Base-by-base conservation (phyloP, 2,113 vertebrate species). In the Caranx ignobilis region DNA sequence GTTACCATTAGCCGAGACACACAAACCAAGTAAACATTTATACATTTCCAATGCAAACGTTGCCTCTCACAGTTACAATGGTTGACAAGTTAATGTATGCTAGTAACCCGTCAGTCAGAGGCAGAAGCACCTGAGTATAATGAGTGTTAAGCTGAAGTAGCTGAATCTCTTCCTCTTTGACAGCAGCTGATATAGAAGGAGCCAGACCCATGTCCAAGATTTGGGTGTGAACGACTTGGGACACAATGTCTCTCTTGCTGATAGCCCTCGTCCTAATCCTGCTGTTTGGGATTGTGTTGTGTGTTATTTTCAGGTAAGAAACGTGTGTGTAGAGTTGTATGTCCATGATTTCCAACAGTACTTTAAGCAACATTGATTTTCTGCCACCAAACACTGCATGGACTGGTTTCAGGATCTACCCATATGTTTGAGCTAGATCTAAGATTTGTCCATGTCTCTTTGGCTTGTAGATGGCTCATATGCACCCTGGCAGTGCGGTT, bases 401-500 rank as follows among this genome's bases (percentile, higher is more conserved):
- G 21, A 41, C 56, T 69, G 69, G 5, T 41, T 5, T 15, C 12
- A 12, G 7, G 19, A 34, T 39, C 37, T 19, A 16, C 11, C 4
- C 34, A 54, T 7, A 39, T 63, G 35, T 57, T 59, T 68, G 12
- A 32, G 7, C 12, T 16, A 41, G 5, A 35, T 72, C 3, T 50
- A 5, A 41, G 1, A 32, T 54, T 7, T 60, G 2, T 19, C 52
- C 11, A 57, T 31, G 57, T 84, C 16, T 67, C 6, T 39, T 41
- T 39, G 45, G 26, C 2, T 64, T 70, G 18, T 84, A 98, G 98
- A 90, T 99, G 97, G 97, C 91, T 98, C 77, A 85, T 94, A 0
- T 95, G 96, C 88, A 94, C 93, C 34, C 86, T 97, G 91, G 96
- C 95, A 0, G 94, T 97, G 77, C 95, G 92, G 32, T 95, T 96